Evolutionary conservation across 2,888 invertebrate species (phyloP).

Genomic region (Leptinotarsa rubiginosa): DNA sequence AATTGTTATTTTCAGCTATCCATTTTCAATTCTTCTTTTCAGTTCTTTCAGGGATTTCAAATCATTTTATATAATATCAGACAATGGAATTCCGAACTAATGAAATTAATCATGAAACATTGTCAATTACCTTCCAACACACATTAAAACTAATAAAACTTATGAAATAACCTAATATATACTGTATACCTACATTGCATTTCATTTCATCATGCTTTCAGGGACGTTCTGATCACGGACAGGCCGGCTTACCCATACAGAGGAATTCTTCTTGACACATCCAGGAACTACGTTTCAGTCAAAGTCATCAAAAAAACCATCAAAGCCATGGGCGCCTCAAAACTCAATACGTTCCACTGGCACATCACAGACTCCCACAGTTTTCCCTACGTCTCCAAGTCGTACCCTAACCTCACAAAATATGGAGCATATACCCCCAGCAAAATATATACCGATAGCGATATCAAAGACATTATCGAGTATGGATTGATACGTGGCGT

Average conservation of each 20-base stretch:
- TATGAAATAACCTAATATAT: too few species aligned
- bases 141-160: too few species aligned
- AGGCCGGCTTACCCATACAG: conserved; percentile 88
- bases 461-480: conserved; percentile 49
- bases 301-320: conserved; percentile 80
- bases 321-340: conserved; percentile 91
- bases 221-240: conserved; percentile 76
- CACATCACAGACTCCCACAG: conserved; percentile 94
- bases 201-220: conserved; percentile 40
- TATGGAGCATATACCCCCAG: conserved; percentile 83
- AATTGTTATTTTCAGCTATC: too few species aligned
- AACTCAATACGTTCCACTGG: conserved; percentile 96
- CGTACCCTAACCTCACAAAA: conserved; percentile 77
- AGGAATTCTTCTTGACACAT: conserved; percentile 81
- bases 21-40: too few species aligned
- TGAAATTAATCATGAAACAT: too few species aligned
- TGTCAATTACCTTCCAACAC: too few species aligned
- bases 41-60: too few species aligned
- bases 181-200: too few species aligned
- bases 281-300: conserved; percentile 86
- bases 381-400: conserved; percentile 86
- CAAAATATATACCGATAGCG: conserved; percentile 72
- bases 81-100: too few species aligned
- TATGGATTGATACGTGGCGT: conserved; percentile 73
- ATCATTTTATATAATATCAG: too few species aligned